Conservation (phyloP, 2,797 vertebrate genomes). For the Lepilemur septentrionalis region DNA sequence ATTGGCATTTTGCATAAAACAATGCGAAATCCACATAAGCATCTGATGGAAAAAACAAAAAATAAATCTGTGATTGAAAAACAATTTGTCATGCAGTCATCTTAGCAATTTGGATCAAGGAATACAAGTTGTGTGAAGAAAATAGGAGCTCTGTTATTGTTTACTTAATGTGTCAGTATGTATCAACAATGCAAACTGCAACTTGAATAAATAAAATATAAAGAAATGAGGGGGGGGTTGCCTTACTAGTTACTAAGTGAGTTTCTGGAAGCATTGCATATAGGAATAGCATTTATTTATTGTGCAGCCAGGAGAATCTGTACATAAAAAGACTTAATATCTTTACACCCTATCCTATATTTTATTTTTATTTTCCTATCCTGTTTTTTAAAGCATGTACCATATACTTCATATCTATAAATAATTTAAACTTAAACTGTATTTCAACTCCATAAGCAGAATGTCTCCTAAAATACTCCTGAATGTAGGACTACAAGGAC, state of each 20-base stretch:
- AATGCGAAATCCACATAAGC: background rate
- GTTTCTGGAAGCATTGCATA: background rate
- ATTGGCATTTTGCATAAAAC: background rate
- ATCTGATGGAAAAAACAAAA: background rate
- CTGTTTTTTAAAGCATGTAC: slow-evolving; percentile 37
- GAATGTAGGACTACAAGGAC: background rate
- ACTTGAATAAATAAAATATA: background rate
- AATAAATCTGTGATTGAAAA: slow-evolving; percentile 24
- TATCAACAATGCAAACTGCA: background rate
- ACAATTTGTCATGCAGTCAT: background rate
- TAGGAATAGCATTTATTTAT: background rate
- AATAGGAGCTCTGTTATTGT: slow-evolving; percentile 21
- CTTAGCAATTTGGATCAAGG: slow-evolving; percentile 7
- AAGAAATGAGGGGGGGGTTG: background rate
- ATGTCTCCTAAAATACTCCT: background rate
- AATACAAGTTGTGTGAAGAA: slow-evolving; percentile 11
- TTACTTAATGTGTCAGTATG: slow-evolving; percentile 9
- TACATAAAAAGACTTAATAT: background rate
- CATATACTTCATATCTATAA: background rate
- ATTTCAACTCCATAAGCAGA: slow-evolving; percentile 3
- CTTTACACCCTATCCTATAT: background rate
- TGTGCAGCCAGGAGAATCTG: background rate
- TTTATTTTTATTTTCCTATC: background rate
- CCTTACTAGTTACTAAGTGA: background rate
- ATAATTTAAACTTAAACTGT: slow-evolving; percentile 9